These are phyloP conservation scores for Bagarius yarrelli DNA, from an alignment of 2,113 vertebrate genomes.

Conservation along the genomic window DNA sequence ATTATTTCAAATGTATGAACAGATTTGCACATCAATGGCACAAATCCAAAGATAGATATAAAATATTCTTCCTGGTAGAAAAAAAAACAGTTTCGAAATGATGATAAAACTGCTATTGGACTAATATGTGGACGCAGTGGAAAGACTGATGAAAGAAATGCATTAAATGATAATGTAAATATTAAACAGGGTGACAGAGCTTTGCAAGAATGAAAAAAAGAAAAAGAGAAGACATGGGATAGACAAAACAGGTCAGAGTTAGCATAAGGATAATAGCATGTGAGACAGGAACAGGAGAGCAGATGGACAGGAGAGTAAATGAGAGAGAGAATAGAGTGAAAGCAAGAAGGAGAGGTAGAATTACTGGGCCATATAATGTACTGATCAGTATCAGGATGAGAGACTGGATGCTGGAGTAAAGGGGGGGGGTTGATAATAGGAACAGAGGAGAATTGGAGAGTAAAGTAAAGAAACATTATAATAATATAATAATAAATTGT, in stretches of 20 bases:
- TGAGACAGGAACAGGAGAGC: conserved; percentile 39
- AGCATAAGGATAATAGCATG: conserved; percentile 10
- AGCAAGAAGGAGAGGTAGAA: conserved; percentile 22
- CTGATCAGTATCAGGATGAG: conserved; percentile 48
- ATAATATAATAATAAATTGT: conserved; percentile 9
- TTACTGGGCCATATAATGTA: conserved; percentile 51
- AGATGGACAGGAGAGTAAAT: conserved; percentile 40
- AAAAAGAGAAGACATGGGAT: not conserved
- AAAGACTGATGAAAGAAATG: conserved; percentile 21
- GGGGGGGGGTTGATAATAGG: conserved; percentile 1
- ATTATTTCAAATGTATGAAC: not conserved
- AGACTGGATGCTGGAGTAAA: conserved; percentile 14
- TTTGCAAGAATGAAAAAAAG: not conserved
- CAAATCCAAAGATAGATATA: not conserved
- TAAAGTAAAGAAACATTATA: not conserved
- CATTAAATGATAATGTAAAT: too few relatives aligned
- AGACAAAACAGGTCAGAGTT: conserved; percentile 20
- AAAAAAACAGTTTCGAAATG: conserved; percentile 44
- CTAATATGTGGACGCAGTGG: conserved; percentile 61
- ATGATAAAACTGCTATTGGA: conserved; percentile 61
- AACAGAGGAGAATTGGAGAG: conserved; percentile 12
- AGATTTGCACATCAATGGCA: not conserved
- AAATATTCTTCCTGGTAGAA: not conserved
- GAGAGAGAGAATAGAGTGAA: conserved; percentile 13
- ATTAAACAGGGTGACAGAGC: too few relatives aligned